These are phyloP conservation scores for Drosophila paulistorum DNA, from an alignment of 1,140 invertebrate species.

Conservation along the genomic window DNA sequence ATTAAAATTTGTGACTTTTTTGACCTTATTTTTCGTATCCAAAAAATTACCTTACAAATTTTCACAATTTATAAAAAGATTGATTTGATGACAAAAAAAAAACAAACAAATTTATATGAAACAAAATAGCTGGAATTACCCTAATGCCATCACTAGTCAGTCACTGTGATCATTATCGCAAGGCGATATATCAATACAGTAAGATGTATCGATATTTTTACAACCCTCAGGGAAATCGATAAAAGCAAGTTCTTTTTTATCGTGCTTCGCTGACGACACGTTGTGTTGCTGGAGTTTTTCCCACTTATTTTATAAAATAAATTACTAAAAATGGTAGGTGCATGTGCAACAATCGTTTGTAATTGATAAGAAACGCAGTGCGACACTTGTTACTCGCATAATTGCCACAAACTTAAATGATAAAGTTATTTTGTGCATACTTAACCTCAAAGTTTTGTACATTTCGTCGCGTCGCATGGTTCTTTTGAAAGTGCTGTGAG, in stretches of 20 bases:
- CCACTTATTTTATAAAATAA: conserved; percentile 1
- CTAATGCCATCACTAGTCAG: too few relatives aligned
- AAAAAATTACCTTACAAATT: too few relatives aligned
- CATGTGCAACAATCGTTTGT: background rate
- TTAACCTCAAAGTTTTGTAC: background rate
- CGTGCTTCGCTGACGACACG: conserved; percentile 34
- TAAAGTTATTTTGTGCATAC: background rate
- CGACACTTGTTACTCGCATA: background rate
- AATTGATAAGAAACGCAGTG: background rate
- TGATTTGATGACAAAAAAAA: too few relatives aligned
- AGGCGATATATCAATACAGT: background rate
- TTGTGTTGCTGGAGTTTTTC: conserved; percentile 37
- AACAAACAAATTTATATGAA: too few relatives aligned
- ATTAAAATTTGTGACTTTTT: too few relatives aligned
- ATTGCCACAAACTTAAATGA: background rate
- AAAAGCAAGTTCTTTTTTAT: conserved; percentile 21
- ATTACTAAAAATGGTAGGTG: conserved; percentile 7
- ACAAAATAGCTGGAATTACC: too few relatives aligned
- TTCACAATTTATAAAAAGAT: too few relatives aligned
- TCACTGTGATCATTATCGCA: background rate
- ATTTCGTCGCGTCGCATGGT: background rate
- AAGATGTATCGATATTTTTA: background rate
- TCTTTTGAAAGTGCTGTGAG: background rate
- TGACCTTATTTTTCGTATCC: too few relatives aligned
- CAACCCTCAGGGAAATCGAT: background rate